Percentiles rank a stretch among this genome's conserved stretches.
Conservation (phyloP, 1,140 invertebrate species). For the Octopus sinensis region DNA sequence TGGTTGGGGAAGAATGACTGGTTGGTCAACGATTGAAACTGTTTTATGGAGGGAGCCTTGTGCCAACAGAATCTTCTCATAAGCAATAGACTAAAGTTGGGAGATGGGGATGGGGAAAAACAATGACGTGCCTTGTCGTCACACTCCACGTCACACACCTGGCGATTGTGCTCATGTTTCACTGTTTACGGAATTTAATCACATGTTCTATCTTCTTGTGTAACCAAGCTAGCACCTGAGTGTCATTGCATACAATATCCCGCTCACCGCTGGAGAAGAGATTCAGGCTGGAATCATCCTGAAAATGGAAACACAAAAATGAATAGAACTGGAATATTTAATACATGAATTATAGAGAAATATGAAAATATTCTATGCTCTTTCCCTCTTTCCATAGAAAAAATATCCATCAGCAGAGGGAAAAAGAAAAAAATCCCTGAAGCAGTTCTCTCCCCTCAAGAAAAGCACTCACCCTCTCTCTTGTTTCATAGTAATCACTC, state of each 20-base stretch:
- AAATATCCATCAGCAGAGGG: no score
- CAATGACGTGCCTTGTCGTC: background rate
- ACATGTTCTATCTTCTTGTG: slow-evolving; percentile 72
- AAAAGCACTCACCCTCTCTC: no score
- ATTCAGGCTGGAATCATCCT: slow-evolving; percentile 54
- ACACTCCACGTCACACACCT: background rate
- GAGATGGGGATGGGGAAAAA: background rate
- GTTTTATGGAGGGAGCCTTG: background rate
- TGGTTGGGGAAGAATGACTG: background rate
- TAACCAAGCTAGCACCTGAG: slow-evolving; percentile 68
- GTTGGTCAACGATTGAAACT: background rate
- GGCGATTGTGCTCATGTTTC: background rate
- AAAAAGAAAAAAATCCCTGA: no score
- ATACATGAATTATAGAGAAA: no score
- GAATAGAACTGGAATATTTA: background rate
- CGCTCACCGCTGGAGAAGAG: slow-evolving; percentile 63
- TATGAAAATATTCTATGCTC: no score
- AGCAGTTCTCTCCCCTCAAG: no score
- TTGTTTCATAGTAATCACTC: no score
- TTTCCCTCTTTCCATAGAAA: no score
- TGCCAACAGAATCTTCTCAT: background rate
- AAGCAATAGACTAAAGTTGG: background rate
- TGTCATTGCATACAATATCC: slow-evolving; percentile 66
- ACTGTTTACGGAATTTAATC: slow-evolving; percentile 52
- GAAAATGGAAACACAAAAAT: slow-evolving; percentile 20